Evolutionary conservation across 2,113 vertebrate genomes (phyloP).

Genomic region (Phaethon lepturus): DNA sequence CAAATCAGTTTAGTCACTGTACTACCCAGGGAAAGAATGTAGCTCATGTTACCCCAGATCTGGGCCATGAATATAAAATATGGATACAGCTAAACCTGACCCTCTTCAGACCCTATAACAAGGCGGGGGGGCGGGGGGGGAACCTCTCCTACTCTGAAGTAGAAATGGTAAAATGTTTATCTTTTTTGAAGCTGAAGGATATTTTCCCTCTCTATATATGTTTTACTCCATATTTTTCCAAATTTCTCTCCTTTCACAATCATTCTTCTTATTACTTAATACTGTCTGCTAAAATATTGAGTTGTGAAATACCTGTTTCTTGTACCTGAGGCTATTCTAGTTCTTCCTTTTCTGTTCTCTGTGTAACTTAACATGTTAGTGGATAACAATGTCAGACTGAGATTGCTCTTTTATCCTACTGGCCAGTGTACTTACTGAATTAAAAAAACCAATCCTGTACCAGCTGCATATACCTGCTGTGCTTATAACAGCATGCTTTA

Average conservation of each 20-base stretch:
- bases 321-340: neutral
- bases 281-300: neutral
- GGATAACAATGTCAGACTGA: neutral
- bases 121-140: no score
- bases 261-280: neutral
- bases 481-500: neutral
- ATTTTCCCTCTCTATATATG: neutral
- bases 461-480: neutral
- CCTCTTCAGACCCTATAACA: neutral
- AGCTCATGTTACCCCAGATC: neutral
- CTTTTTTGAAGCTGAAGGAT: neutral
- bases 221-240: neutral
- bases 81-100: neutral
- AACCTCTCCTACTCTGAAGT: neutral
- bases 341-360: neutral
- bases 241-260: neutral
- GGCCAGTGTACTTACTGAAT: neutral
- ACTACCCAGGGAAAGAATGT: neutral
- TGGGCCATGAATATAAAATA: neutral
- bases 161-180: neutral
- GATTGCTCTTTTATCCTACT: neutral
- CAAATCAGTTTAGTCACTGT: neutral
- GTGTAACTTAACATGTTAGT: neutral
- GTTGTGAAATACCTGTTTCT: neutral
- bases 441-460: neutral